Base-by-base conservation (phyloP, 2,113 vertebrate genomes). In the Pelmatolapia mariae region DNA sequence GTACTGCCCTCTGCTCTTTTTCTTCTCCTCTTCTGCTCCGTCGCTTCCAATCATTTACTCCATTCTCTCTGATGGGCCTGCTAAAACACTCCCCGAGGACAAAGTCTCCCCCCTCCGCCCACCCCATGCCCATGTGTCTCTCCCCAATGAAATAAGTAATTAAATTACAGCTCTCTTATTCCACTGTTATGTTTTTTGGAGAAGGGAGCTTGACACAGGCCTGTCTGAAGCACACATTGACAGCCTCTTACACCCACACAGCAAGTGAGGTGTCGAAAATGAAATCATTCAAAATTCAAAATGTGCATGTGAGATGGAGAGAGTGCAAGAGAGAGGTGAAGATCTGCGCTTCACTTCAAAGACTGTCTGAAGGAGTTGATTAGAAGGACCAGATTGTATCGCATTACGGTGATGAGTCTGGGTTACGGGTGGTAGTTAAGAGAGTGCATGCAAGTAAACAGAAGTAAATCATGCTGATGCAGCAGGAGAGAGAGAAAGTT, bases 21-120 rank as follows among this genome's bases (percentile, higher is more conserved):
- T 93, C 91, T 83, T 82, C 82, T 81, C 57, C 10, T 89, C 86
- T 93, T 94, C 94, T 94, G 95, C 93, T 89, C 94, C 71, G 89
- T 95, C 94, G 53, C 91, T 93, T 89, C 87, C 86, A 87, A 95
- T 95, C 85, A 91, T 91, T 95, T 90, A 91, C 92, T 94, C 66
- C 50, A 52, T 94, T 90, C 89, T 91, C 83, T 92, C 80, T 68
- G 61, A 87, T 71, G 87, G 87, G 66, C 83, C 83, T 8, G 45
- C 66, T 92, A 91, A 94, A 95, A 91, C 86, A 63, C 82, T 92
- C 88, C 92, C 89, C 13, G 47, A 68, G 79, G 93, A 93, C 61
- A 71, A 54, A 33, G 16, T 16, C 26, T 40, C 26, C 71, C 36
- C 40, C 40, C 43, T 3, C 61, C 10, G 2, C 26, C 18, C 43